Conservation (phyloP, 2,797 vertebrate species). For the Champsocephalus esox region DNA sequence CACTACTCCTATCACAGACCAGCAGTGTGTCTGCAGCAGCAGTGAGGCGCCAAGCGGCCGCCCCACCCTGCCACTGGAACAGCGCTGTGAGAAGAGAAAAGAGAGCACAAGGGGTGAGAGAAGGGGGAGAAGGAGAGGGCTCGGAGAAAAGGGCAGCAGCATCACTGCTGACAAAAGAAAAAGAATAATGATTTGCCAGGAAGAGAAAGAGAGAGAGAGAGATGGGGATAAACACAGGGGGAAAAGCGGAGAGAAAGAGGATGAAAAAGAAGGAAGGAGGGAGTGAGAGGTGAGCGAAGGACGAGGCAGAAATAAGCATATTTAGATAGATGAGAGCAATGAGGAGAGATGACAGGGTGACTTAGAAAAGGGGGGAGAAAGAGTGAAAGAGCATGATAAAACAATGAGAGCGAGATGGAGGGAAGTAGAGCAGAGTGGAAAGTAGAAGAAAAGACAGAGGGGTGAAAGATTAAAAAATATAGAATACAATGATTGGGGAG, state of each 20-base stretch:
- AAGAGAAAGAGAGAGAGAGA: conserved; percentile 48
- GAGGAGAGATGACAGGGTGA: conserved; percentile 76
- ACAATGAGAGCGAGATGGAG: conserved; percentile 51
- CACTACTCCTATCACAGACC: conserved; percentile 51
- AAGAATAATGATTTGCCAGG: conserved; percentile 72
- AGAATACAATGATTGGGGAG: conserved; percentile 12
- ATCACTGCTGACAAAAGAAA: conserved; percentile 76
- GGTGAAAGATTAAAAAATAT: not conserved
- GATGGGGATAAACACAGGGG: conserved; percentile 33
- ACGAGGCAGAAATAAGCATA: conserved; percentile 72
- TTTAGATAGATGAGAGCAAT: conserved; percentile 75
- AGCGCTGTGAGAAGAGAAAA: conserved; percentile 52
- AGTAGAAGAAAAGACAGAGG: conserved; percentile 42
- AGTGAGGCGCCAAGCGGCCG: conserved; percentile 66
- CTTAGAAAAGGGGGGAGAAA: conserved; percentile 57
- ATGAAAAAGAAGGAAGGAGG: conserved; percentile 17
- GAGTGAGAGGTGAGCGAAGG: conserved; percentile 70
- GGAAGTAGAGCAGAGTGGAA: conserved; percentile 56
- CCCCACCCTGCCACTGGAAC: conserved; percentile 71
- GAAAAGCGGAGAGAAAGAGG: conserved; percentile 41
- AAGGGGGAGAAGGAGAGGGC: conserved; percentile 16
- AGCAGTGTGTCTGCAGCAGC: conserved; percentile 65
- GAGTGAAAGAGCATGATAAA: conserved; percentile 41
- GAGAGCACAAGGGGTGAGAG: conserved; percentile 35
- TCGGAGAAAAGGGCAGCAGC: conserved; percentile 69